phyloP scores from a whole-genome alignment of 1,140 invertebrate species.

The Drosophila chauvacae region DNA sequence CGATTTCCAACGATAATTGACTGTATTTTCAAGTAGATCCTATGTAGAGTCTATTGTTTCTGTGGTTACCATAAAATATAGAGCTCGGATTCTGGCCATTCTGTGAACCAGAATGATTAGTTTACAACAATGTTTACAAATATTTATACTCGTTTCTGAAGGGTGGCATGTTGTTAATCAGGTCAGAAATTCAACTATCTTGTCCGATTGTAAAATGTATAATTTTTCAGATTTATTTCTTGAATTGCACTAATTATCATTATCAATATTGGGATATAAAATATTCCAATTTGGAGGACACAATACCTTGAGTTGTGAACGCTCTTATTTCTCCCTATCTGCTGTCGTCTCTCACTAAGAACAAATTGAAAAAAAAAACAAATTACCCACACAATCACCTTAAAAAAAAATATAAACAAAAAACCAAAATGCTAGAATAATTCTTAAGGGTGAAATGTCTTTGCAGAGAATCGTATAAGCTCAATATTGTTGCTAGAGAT shows the following conservation, averaged over 20 bases:
- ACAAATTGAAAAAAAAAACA: conserved; percentile 13
- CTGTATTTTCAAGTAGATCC: not conserved
- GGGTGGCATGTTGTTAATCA: not conserved
- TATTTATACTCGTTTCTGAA: not conserved
- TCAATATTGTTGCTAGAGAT: conserved; percentile 84
- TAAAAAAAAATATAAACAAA: conserved; percentile 48
- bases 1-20: not conserved
- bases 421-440: conserved; percentile 81
- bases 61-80: not conserved
- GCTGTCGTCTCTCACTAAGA: conserved; percentile 40
- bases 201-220: not conserved
- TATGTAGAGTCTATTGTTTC: not conserved
- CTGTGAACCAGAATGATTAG: not conserved
- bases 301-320: conserved; percentile 36
- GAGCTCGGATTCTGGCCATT: not conserved
- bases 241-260: not conserved
- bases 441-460: conserved; percentile 84
- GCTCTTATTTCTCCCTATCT: conserved; percentile 62
- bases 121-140: not conserved
- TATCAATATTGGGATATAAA: no score
- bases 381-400: conserved; percentile 55
- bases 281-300: not conserved
- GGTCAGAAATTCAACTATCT: no score
- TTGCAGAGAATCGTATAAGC: conserved; percentile 84
- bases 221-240: not conserved